Base-by-base conservation (phyloP, 2,797 vertebrate species). In the Sarcophilus harrisii region DNA sequence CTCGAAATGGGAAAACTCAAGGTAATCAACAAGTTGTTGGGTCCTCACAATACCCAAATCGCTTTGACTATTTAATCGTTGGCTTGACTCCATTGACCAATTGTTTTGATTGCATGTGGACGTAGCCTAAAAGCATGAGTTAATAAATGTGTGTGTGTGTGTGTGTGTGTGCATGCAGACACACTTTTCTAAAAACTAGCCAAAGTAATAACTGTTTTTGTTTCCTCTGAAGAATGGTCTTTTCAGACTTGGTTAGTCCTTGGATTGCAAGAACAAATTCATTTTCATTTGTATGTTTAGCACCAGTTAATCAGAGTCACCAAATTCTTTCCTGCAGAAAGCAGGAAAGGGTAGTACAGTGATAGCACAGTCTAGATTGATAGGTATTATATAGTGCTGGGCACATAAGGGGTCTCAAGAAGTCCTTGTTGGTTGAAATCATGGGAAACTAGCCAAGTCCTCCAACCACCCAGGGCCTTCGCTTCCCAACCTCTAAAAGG, bases 11-110 rank as follows among this genome's bases (percentile, higher is more conserved):
- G 62, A 58, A 94, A 93, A 96, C 93, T 45, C 12, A 91, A 92
- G 58, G 62, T 91, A 94, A 58, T 32, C 24, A 93, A 92, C 2
- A 93, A 30, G 97, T 95, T 73, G 27, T 73, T 96, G 94, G 95
- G 59, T 94, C 96, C 96, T 94, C 18, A 28, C 62, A 13, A 91
- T 92, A 49, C 27, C 73, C 95, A 96, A 94, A 97, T 94, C 94
- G n/a, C 81, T 95, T 94, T 90, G 54, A 28, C 55, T 92, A 57
- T 91, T 93, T 96, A 38, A 87, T 92, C 66, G 12, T 38, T 60
- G 54, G 91, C 92, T 95, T 94, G 95, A 94, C 94, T 95, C 58
- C 92, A 24, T 90, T 91, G n/a, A 93, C 29, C n/a, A 93, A 3
- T 89, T 96, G 90, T 94, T 60, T 38, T 95, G 38, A 38, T 94